A percentile compares a stretch with the other conserved stretches of the same genome.
phyloP scores from a whole-genome alignment of 2,113 vertebrate species.

The Alligator mississippiensis region DNA sequence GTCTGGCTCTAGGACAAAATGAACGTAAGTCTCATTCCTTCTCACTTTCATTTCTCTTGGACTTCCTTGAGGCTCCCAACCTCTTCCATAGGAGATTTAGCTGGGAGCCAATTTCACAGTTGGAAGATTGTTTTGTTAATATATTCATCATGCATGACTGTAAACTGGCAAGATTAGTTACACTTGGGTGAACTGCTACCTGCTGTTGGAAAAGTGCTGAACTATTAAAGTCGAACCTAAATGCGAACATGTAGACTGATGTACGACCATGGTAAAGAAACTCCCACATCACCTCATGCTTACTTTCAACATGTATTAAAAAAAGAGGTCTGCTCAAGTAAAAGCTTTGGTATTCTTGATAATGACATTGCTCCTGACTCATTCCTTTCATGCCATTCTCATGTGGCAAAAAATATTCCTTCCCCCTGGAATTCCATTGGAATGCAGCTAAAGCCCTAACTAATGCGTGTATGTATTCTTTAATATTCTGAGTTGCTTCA shows the following conservation, averaged over 20 bases:
- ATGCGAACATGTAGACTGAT: background rate
- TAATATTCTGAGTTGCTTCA: background rate
- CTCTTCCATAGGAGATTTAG: background rate
- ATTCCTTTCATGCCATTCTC: slow-evolving; percentile 18
- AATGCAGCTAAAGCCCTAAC: background rate
- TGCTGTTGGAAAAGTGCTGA: background rate
- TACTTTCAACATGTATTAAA: background rate
- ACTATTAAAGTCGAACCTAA: background rate
- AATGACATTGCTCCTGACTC: slow-evolving; percentile 19
- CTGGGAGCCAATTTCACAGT: background rate
- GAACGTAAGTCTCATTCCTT: background rate
- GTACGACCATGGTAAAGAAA: background rate
- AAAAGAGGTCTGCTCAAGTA: background rate
- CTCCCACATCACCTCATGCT: background rate
- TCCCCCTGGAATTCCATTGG: slow-evolving; percentile 28
- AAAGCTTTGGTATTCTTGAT: background rate
- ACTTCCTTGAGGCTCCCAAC: background rate
- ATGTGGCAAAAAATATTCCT: slow-evolving; percentile 20
- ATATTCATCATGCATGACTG: background rate
- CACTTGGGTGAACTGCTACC: background rate
- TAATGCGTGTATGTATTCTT: slow-evolving; percentile 9
- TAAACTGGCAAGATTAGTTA: background rate
- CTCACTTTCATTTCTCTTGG: background rate
- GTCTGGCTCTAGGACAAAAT: background rate
- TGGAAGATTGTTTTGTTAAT: background rate